phyloP scores from a whole-genome alignment of 1,140 invertebrate species.

The Plutomurus gul region DNA sequence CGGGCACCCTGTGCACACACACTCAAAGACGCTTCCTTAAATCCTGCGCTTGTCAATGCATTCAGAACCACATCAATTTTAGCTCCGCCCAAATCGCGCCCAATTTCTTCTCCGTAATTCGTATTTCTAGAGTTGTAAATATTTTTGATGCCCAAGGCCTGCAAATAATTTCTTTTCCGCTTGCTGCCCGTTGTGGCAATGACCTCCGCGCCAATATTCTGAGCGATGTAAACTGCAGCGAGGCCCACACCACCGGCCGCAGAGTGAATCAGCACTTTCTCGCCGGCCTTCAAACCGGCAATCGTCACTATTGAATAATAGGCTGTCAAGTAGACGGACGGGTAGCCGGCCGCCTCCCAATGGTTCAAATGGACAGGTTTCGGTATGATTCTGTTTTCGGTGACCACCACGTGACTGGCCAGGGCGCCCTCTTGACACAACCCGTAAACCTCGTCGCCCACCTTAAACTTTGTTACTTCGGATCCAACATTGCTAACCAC shows the following conservation, averaged over 20 bases:
- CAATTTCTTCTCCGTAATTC: constrained; percentile 66
- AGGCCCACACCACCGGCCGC: constrained; percentile 73
- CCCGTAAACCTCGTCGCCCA: constrained; percentile 24
- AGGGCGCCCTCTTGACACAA: not conserved
- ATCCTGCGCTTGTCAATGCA: constrained; percentile 61
- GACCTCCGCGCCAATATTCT: constrained; percentile 58
- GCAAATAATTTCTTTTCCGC: constrained; percentile 55
- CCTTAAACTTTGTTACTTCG: not conserved
- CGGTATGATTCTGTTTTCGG: not conserved
- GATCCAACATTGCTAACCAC: not conserved
- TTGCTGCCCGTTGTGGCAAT: constrained; percentile 61
- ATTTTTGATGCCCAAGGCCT: constrained; percentile 30
- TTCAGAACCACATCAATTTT: constrained; percentile 73
- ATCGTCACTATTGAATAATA: constrained; percentile 68
- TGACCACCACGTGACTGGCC: not conserved
- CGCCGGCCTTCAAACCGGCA: constrained; percentile 66
- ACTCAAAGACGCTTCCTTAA: constrained; percentile 66
- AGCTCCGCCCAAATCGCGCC: constrained; percentile 63
- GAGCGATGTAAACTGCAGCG: constrained; percentile 72
- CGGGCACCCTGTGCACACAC: constrained; percentile 56
- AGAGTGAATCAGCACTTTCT: constrained; percentile 74
- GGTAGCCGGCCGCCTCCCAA: constrained; percentile 85
- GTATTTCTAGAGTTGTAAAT: constrained; percentile 62
- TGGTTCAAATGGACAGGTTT: constrained; percentile 62
- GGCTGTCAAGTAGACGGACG: constrained; percentile 80